Evolutionary conservation across 2,888 invertebrate species (phyloP), one percentile per base, ranked within the genome.

Genomic region (Pollenia griseotomentosa): DNA sequence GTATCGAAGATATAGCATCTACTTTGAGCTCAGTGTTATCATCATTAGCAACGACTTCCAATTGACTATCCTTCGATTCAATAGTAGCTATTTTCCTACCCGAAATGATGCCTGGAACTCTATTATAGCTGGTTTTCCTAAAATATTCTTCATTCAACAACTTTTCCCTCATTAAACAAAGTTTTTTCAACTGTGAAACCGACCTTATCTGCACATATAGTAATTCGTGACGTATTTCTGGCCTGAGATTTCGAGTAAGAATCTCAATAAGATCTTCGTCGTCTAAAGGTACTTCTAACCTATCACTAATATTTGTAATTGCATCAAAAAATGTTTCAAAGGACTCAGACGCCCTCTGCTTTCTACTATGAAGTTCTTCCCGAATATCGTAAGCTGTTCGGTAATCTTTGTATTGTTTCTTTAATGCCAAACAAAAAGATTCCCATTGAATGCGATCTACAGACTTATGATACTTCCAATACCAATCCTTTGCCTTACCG

Each of bases 281-380:
- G 3, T 55, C 55, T 55, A 55, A 55, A n/a, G 55, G 55, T 16
- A n/a, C 55, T 8, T n/a, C 55, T 55, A 55, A 55, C 4, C 14
- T 14, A 16, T 55, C 55, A 3, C n/a, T 55, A 1, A 55, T 55
- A 3, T 55, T n/a, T 12, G n/a, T n/a, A 8, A 55, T 55, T n/a
- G 55, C 55, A n/a, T 55, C 55, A 7, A n/a, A 55, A n/a, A 55
- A 55, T 6, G 14, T n/a, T n/a, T 55, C n/a, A 55, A 55, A 55
- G 4, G 55, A 55, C 55, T 55, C 55, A 9, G 55, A 55, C 2
- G 16, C 2, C 7, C 2, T 14, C n/a, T 55, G 55, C n/a, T 55
- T 55, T 7, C 19, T 19, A 2, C 19, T 19, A 19, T 19, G 19
- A 19, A 19, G 19, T 19, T 19, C 19, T 19, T 19, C 55, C 9